Conservation (phyloP, 2,113 vertebrate species). For the Isichthys henryi region DNA sequence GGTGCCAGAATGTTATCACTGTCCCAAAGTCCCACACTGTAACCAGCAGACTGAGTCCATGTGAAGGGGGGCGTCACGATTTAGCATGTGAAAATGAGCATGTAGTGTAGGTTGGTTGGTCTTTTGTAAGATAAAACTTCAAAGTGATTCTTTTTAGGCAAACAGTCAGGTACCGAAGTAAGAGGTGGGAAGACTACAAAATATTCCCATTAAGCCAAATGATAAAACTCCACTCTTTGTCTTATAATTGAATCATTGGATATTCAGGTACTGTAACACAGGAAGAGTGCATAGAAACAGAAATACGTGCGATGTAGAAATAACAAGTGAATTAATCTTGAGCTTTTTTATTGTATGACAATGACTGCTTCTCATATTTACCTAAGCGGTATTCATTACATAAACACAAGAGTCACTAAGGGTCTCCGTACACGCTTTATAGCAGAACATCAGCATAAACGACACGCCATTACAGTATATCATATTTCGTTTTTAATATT, state of each 20-base stretch:
- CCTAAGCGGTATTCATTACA: conserved; percentile 40
- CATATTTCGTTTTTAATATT: conserved; percentile 32
- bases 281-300: not conserved
- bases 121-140: conserved; percentile 4
- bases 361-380: conserved; percentile 35
- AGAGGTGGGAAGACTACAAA: not conserved
- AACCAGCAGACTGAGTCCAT: not conserved
- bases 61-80: not conserved
- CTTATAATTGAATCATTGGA: not conserved
- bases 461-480: conserved; percentile 42
- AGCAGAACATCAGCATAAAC: conserved; percentile 52
- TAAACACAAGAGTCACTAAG: conserved; percentile 41
- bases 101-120: too few relatives aligned
- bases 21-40: not conserved
- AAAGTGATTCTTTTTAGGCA: not conserved
- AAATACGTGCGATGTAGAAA: not conserved
- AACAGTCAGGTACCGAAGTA: not conserved
- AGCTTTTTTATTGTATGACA: conserved; percentile 4
- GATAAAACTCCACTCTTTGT: not conserved
- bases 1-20: not conserved
- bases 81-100: too few relatives aligned
- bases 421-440: conserved; percentile 47
- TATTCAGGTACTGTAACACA: not conserved
- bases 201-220: not conserved
- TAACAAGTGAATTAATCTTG: not conserved